Evolutionary conservation across 2,888 invertebrate species (phyloP).

Genomic region (Malthinus seriepunctatus): DNA sequence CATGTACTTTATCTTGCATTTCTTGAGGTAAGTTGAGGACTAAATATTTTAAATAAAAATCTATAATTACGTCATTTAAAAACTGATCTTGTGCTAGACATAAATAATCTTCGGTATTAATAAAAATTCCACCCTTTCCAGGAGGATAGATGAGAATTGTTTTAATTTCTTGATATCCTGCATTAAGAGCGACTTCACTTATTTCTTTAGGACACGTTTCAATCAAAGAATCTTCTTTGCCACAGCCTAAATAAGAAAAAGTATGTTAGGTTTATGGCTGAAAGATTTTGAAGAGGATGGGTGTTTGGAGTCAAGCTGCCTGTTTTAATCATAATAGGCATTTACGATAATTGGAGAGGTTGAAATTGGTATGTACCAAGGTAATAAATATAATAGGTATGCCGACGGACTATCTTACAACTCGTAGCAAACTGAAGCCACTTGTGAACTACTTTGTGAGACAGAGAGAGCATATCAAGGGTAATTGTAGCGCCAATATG

Average conservation of each 20-base stretch:
- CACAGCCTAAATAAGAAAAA: conserved; percentile 23
- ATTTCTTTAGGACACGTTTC: conserved; percentile 70
- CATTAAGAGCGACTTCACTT: conserved; percentile 27
- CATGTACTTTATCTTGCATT: conserved; percentile 82
- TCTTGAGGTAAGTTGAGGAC: conserved; percentile 70
- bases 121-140: conserved; percentile 83
- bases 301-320: too few relatives aligned
- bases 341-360: too few relatives aligned
- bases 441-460: too few relatives aligned
- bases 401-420: too few relatives aligned
- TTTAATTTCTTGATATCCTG: conserved; percentile 49
- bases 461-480: too few relatives aligned
- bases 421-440: too few relatives aligned
- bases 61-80: conserved; percentile 96
- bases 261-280: background rate
- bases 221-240: conserved; percentile 48
- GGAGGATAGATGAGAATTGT: conserved; percentile 82
- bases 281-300: too few relatives aligned
- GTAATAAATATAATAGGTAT: too few relatives aligned
- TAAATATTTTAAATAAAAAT: conserved; percentile 93
- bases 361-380: too few relatives aligned
- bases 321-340: too few relatives aligned
- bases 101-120: conserved; percentile 92
- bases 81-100: conserved; percentile 92
- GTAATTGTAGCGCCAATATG: too few relatives aligned